Evolutionary conservation across 2,888 invertebrate genomes (phyloP).

Genomic region (Platynereis dumerilii): DNA sequence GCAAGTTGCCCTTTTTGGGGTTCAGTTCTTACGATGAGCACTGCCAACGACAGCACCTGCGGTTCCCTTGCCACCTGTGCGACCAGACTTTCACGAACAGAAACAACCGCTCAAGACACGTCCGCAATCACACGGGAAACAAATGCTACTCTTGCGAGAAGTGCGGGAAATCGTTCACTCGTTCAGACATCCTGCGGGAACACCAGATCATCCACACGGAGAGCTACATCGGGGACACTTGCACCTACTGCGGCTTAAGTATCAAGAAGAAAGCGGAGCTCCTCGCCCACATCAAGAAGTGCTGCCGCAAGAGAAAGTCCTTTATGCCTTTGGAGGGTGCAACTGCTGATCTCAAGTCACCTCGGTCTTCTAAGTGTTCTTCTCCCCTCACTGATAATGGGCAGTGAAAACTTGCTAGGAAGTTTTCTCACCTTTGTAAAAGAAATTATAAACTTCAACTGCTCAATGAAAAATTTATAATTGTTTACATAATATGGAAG

Average conservation of each 20-base stretch:
- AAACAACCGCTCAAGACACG: constrained; percentile 38
- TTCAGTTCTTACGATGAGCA: constrained; percentile 35
- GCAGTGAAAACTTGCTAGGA: no score
- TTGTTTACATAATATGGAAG: no score
- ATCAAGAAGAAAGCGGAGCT: constrained; percentile 35
- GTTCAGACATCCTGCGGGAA: constrained; percentile 36
- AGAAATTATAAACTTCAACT: no score
- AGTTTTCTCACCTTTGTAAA: no score
- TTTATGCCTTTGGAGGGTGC: background rate
- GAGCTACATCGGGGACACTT: constrained; percentile 33
- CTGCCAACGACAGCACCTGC: constrained; percentile 26
- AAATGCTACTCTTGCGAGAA: constrained; percentile 31
- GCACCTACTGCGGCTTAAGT: constrained; percentile 28
- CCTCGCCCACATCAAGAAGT: constrained; percentile 37
- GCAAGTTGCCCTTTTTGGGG: constrained; percentile 18
- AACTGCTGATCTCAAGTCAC: no score
- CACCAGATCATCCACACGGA: constrained; percentile 38
- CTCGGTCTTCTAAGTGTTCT: no score
- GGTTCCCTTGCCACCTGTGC: constrained; percentile 37
- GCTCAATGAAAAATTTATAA: no score
- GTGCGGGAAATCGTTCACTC: constrained; percentile 34
- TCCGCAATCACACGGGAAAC: constrained; percentile 27
- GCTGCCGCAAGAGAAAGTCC: constrained; percentile 13
- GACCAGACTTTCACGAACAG: constrained; percentile 36
- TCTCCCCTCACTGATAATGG: no score